A percentile compares a stretch with the other conserved stretches of the same genome.
These are phyloP conservation scores for Macropus fuliginosus DNA, from an alignment of 2,797 vertebrate species.

Conservation along the genomic window DNA sequence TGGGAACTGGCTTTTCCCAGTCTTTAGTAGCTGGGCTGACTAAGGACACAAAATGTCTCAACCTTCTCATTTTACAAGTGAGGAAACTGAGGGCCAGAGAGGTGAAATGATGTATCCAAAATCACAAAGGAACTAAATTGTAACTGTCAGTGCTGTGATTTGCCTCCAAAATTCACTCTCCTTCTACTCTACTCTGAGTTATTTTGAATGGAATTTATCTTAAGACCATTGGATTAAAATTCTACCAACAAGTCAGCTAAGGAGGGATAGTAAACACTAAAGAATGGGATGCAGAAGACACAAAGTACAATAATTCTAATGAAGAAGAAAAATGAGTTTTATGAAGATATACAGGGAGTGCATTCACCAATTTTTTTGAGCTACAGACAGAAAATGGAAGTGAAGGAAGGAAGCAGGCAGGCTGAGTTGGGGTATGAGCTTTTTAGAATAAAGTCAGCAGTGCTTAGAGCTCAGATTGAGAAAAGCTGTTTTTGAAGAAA, in stretches of 20 bases:
- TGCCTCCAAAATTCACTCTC: background rate
- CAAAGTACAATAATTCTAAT: no score
- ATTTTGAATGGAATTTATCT: background rate
- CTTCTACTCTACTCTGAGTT: background rate
- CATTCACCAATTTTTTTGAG: no score
- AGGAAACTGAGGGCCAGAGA: background rate
- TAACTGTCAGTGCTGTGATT: background rate
- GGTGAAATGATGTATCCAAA: background rate
- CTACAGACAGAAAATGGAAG: no score
- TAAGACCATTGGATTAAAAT: background rate
- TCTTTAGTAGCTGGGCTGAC: no score
- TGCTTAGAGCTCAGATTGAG: background rate
- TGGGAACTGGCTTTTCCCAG: background rate
- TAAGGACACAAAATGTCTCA: no score
- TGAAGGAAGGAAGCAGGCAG: no score
- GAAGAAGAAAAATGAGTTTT: no score
- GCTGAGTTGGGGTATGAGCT: no score
- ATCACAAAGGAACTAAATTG: background rate
- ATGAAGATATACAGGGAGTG: no score
- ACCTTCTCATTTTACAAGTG: background rate
- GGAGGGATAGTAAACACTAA: no score
- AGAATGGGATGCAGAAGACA: no score
- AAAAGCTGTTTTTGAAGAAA: background rate
- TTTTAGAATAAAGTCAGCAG: no score
- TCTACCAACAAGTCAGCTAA: background rate